These are phyloP conservation scores for Enteromius argenteus DNA, from an alignment of 2,797 vertebrate species.

Conservation along the genomic window DNA sequence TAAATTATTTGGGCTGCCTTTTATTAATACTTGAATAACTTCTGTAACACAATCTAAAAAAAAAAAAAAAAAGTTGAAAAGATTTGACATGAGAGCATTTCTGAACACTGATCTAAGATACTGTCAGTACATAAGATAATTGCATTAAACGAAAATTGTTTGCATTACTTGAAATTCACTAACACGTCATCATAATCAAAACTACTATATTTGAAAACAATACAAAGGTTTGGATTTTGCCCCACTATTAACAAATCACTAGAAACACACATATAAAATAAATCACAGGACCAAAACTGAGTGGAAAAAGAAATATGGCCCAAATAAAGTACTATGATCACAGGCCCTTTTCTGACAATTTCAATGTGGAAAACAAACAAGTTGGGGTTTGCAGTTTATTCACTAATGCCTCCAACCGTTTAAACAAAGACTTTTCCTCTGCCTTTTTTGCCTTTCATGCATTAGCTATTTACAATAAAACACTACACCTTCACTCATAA, in stretches of 20 bases:
- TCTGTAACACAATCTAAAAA: conserved; percentile 24
- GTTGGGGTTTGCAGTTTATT: background rate
- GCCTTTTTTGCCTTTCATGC: background rate
- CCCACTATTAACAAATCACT: background rate
- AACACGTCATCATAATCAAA: background rate
- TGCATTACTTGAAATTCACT: conserved; percentile 13
- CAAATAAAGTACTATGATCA: background rate
- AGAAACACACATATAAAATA: background rate
- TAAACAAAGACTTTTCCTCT: background rate
- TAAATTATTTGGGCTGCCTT: background rate
- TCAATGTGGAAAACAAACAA: background rate
- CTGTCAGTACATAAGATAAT: background rate
- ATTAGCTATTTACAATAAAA: conserved; percentile 10
- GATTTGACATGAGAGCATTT: conserved; percentile 4
- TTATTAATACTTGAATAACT: conserved; percentile 39
- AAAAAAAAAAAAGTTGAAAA: background rate
- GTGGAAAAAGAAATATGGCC: background rate
- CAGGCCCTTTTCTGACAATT: background rate
- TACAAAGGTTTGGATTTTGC: background rate
- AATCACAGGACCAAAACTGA: background rate
- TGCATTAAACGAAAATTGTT: background rate
- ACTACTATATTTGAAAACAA: conserved; percentile 6
- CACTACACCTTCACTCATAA: conserved; percentile 2
- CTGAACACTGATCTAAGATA: conserved; percentile 15
- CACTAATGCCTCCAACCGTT: background rate